Conservation (phyloP, 2,888 invertebrate species). For the Tricholauxania praeusta region DNA sequence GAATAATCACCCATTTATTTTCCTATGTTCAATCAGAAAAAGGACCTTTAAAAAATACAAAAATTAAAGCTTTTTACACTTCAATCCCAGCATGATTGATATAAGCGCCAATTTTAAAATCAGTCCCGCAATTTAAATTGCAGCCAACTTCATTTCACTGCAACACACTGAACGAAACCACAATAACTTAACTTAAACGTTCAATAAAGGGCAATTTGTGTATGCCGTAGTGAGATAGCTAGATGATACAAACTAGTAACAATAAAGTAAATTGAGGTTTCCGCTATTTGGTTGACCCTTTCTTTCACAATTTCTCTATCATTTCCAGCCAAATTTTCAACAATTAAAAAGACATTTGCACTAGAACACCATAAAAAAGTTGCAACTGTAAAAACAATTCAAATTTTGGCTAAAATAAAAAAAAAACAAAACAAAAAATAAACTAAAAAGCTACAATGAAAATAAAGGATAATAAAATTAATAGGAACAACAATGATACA, state of each 20-base stretch:
- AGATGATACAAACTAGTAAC: background rate
- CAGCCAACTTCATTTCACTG: background rate
- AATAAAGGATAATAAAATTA: slow-evolving; percentile 3
- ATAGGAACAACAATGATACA: background rate
- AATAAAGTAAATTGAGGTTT: slow-evolving; percentile 3
- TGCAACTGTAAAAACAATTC: slow-evolving; percentile 1
- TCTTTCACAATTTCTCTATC: background rate
- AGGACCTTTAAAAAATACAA: too few relatives aligned
- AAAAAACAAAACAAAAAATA: background rate
- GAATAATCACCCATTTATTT: too few relatives aligned
- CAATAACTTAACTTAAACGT: background rate
- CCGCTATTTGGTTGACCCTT: slow-evolving; percentile 1
- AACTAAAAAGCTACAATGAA: background rate
- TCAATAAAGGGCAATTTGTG: background rate
- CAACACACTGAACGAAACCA: background rate
- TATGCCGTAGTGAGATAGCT: background rate
- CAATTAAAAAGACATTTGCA: slow-evolving; percentile 16
- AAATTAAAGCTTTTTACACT: too few relatives aligned
- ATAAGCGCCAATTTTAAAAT: slow-evolving; percentile 3
- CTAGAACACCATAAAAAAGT: background rate
- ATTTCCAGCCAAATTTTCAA: background rate
- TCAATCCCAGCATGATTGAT: background rate
- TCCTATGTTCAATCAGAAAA: too few relatives aligned
- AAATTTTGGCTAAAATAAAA: slow-evolving; percentile 1
- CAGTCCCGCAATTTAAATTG: background rate